Evolutionary conservation across 2,113 vertebrate genomes (phyloP), one percentile per base, ranked within the genome.

Genomic region (Piprites chloris): DNA sequence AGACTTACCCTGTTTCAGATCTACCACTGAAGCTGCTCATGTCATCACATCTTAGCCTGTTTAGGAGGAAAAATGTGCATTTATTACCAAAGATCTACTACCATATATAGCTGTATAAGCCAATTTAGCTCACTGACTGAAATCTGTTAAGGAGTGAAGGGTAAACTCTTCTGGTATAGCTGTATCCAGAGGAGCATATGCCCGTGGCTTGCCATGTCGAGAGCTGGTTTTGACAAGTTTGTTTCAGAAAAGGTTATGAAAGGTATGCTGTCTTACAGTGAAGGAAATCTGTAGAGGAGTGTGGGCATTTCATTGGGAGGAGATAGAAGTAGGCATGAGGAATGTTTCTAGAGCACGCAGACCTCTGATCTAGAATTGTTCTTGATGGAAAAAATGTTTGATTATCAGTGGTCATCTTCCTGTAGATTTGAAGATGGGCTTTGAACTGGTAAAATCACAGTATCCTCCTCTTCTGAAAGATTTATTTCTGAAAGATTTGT

Each of bases 21-120:
- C 93, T 89, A 73, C 83, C 72, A 44, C 52, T 95, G 89, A 86
- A 90, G 86, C 84, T 87, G 88, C 89, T 93, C 56, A n/a, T 92
- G 76, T 90, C 89, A 78, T 90, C 61, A 27, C 89, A 95, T 86
- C 67, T 90, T 92, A 90, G 85, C 53, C 85, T 62, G 75, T 92
- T 94, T 88, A 82, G 92, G 79, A n/a, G 71, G 85, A 6, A 90
- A 91, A 94, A 95, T 2, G 2, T 71, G 39, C 55, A 47, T 95
- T 89, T 92, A 71, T 93, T 95, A 91, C 89, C 91, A 78, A 84
- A 90, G 35, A 81, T 78, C 65, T 74, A 68, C 39, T 90, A 28
- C 84, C 87, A 23, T 82, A 79, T 82, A 28, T 81, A 90, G 91
- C 26, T 84, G 20, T 61, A 61, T 86, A 85, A 93, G 23, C 62